Evolutionary conservation across 1,140 invertebrate species (phyloP).

Genomic region (Harpegnathos saltator): DNA sequence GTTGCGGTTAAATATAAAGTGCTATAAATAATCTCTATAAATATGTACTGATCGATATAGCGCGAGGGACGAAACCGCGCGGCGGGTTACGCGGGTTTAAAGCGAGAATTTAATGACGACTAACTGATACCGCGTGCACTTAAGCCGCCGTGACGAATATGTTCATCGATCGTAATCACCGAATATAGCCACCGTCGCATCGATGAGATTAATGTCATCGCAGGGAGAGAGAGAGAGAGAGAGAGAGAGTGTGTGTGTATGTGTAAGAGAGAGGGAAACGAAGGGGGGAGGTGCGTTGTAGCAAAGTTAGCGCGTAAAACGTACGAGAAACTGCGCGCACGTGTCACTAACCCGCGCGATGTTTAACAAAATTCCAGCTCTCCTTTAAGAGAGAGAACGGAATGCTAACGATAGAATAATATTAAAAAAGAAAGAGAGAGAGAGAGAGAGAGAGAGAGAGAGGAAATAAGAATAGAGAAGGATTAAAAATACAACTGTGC

Average conservation of each 20-base stretch:
- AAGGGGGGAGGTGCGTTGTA: not conserved
- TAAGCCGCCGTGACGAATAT: constrained; percentile 61
- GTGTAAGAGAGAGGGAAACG: not conserved
- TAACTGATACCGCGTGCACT: constrained; percentile 37
- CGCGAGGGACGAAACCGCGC: not conserved
- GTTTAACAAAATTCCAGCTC: constrained; percentile 18
- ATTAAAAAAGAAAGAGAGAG: not conserved
- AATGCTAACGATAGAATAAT: not conserved
- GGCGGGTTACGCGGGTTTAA: no score
- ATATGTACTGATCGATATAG: constrained; percentile 34
- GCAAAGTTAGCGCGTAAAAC: constrained; percentile 9
- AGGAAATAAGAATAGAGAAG: not conserved
- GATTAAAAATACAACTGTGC: constrained; percentile 4
- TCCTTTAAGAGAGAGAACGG: not conserved
- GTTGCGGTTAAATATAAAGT: constrained; percentile 48
- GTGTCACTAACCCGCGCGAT: constrained; percentile 22
- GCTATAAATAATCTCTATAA: constrained; percentile 52
- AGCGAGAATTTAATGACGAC: constrained; percentile 50
- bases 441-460: not conserved
- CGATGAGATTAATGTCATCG: constrained; percentile 65
- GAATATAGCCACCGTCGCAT: constrained; percentile 29
- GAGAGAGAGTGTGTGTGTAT: not conserved
- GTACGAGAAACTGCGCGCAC: constrained; percentile 9
- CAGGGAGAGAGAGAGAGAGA: constrained; percentile 7
- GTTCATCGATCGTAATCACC: constrained; percentile 51